phyloP scores from a whole-genome alignment of 2,888 invertebrate genomes.

The Scaptomyza parva region DNA sequence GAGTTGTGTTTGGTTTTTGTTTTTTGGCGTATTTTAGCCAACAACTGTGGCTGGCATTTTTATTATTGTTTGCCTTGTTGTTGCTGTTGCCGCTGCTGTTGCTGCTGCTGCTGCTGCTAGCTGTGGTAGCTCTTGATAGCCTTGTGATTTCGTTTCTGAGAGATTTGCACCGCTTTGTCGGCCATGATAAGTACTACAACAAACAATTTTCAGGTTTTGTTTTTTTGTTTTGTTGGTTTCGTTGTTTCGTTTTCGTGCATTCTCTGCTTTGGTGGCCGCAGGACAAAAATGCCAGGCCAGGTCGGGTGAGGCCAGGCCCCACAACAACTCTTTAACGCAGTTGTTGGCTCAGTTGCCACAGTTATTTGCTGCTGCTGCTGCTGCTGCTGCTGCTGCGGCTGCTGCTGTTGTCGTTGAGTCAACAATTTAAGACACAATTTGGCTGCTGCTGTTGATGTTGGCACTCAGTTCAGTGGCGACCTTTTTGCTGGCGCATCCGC shows the following conservation, averaged over 20 bases:
- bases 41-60: slow-evolving; percentile 78
- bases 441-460: slow-evolving; percentile 41
- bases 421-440: slow-evolving; percentile 56
- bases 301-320: slow-evolving; percentile 41
- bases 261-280: slow-evolving; percentile 73
- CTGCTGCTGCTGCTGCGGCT: slow-evolving; percentile 24
- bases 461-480: slow-evolving; percentile 54
- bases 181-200: slow-evolving; percentile 74
- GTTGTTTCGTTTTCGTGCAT: slow-evolving; percentile 43
- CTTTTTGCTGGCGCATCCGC: slow-evolving; percentile 52
- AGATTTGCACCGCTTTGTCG: slow-evolving; percentile 76
- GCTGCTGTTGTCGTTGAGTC: slow-evolving; percentile 54
- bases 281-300: slow-evolving; percentile 66
- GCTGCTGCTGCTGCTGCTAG: slow-evolving; percentile 24
- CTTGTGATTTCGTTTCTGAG: slow-evolving; percentile 69
- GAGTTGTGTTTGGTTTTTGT: slow-evolving; percentile 39
- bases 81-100: slow-evolving; percentile 15
- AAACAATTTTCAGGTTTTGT: slow-evolving; percentile 73
- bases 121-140: slow-evolving; percentile 64
- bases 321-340: slow-evolving; percentile 31
- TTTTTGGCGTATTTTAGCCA: slow-evolving; percentile 57
- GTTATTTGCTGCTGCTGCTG: slow-evolving; percentile 20
- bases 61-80: slow-evolving; percentile 66
- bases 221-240: slow-evolving; percentile 18
- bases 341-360: slow-evolving; percentile 16